Conservation (phyloP, 2,113 vertebrate genomes). For the Chaenocephalus aceratus region DNA sequence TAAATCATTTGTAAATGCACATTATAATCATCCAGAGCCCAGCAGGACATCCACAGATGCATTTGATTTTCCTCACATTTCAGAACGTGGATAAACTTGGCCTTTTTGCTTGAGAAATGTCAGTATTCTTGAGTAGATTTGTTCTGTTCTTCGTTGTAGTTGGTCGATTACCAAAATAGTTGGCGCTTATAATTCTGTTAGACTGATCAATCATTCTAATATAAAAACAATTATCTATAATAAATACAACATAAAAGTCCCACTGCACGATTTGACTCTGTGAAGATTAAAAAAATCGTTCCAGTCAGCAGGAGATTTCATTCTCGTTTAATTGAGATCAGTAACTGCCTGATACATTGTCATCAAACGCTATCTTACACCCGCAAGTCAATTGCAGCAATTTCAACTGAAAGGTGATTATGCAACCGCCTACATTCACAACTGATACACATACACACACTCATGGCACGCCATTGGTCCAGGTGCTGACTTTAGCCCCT, state of each 20-base stretch:
- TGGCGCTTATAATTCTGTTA: too few relatives aligned
- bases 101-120: neutral
- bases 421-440: conserved; percentile 18
- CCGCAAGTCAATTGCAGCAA: conserved; percentile 14
- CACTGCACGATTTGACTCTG: neutral
- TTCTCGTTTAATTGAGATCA: neutral
- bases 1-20: neutral
- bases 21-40: neutral
- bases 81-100: neutral
- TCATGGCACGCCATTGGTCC: conserved; percentile 35
- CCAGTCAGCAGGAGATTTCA: conserved; percentile 32
- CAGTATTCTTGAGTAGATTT: too few relatives aligned
- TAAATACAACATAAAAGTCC: neutral
- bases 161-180: too few relatives aligned
- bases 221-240: neutral
- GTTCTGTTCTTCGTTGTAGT: too few relatives aligned
- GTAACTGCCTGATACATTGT: conserved; percentile 3
- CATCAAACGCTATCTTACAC: conserved; percentile 2
- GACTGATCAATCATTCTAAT: too few relatives aligned
- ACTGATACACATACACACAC: conserved; percentile 16
- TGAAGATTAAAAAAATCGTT: neutral
- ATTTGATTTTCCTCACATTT: neutral
- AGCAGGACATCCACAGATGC: neutral
- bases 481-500: conserved; percentile 64
- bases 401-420: neutral